Evolutionary conservation across 2,888 invertebrate genomes (phyloP).

Genomic region (Digitonthophagus gazella): DNA sequence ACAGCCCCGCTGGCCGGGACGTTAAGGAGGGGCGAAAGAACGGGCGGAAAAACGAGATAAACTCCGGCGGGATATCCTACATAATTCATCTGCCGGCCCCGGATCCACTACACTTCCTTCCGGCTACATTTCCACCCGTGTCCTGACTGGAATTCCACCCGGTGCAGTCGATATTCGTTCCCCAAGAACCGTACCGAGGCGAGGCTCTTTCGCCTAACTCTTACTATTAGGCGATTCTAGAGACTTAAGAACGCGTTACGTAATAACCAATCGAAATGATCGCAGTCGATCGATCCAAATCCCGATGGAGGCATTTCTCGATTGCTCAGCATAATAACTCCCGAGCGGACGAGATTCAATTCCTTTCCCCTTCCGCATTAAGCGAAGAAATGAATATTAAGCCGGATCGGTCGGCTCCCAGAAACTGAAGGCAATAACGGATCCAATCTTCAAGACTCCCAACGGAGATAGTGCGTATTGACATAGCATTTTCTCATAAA

Average conservation of each 20-base stretch:
- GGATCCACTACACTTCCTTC: slow-evolving; percentile 50
- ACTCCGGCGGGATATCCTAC: slow-evolving; percentile 42
- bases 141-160: neutral
- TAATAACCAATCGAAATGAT: neutral
- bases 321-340: neutral
- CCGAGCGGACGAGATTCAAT: neutral
- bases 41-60: slow-evolving; percentile 14
- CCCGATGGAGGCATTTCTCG: neutral
- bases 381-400: neutral
- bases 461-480: no score
- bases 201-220: no score
- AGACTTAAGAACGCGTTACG: neutral
- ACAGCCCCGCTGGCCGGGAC: neutral
- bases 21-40: neutral
- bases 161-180: neutral
- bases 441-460: neutral
- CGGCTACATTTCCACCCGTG: slow-evolving; percentile 48
- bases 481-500: no score
- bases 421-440: neutral
- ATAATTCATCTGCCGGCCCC: slow-evolving; percentile 51
- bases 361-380: neutral
- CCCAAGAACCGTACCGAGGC: neutral
- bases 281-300: neutral
- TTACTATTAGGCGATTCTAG: neutral
- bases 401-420: neutral